These are phyloP conservation scores for Leptopilina clavipes DNA, from an alignment of 1,140 invertebrate species.

Conservation along the genomic window DNA sequence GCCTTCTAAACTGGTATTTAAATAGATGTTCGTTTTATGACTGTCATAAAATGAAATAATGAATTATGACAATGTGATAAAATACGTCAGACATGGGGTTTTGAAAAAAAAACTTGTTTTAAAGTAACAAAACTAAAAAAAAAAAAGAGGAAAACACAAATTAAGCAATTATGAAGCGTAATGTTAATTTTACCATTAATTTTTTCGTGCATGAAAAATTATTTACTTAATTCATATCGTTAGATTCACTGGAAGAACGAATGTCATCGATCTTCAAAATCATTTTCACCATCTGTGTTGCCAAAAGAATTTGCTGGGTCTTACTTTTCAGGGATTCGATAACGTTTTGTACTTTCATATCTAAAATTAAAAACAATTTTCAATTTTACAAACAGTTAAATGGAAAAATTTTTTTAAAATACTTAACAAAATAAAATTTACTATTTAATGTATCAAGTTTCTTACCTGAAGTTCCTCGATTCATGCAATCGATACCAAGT, in stretches of 20 bases:
- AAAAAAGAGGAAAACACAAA: neutral
- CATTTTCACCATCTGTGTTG: constrained; percentile 99
- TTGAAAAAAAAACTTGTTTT: neutral
- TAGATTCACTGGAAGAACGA: constrained; percentile 81
- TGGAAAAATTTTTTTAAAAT: no score
- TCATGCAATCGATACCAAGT: constrained; percentile 97
- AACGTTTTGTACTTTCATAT: constrained; percentile 97
- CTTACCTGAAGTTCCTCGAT: constrained; percentile 85
- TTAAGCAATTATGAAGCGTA: constrained; percentile 7
- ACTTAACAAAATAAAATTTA: neutral
- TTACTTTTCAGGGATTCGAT: constrained; percentile 98
- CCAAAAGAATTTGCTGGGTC: constrained; percentile 97
- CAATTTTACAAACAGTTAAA: constrained; percentile 27
- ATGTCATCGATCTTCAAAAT: constrained; percentile 99
- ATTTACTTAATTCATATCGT: constrained; percentile 48
- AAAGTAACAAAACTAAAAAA: constrained; percentile 9
- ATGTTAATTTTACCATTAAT: constrained; percentile 2
- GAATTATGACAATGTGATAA: constrained; percentile 21
- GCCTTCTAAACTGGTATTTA: neutral
- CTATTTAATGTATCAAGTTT: constrained; percentile 44
- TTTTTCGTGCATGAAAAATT: constrained; percentile 16
- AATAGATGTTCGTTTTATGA: constrained; percentile 8
- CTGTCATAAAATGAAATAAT: constrained; percentile 4
- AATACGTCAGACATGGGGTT: constrained; percentile 9
- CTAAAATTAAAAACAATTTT: constrained; percentile 75